Percentiles rank a stretch among this genome's conserved stretches.
Evolutionary conservation across 2,113 vertebrate genomes (phyloP).

Genomic region (Pogona vitticeps): DNA sequence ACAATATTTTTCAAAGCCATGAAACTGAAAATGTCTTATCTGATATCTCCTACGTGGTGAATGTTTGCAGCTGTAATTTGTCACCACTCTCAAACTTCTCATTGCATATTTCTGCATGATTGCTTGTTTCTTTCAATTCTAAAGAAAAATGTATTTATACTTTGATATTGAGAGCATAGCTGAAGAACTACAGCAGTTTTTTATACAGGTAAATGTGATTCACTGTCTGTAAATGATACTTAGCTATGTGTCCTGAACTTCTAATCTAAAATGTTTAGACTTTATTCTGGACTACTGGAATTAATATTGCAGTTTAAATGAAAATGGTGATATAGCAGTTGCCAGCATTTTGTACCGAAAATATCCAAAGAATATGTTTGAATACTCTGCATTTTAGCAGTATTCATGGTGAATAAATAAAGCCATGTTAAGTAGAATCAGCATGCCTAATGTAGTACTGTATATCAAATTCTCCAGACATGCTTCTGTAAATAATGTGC

Average conservation of each 20-base stretch:
- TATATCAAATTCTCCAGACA: slow-evolving; percentile 61
- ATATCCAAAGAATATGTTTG: slow-evolving; percentile 37
- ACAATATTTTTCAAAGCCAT: not conserved
- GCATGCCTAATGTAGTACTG: slow-evolving; percentile 62
- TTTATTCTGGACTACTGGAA: slow-evolving; percentile 1
- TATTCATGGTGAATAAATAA: slow-evolving; percentile 47
- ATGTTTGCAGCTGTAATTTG: not conserved
- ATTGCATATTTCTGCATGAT: not conserved
- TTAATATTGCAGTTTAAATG: slow-evolving; percentile 44
- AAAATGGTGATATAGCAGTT: slow-evolving; percentile 44
- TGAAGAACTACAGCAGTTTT: slow-evolving; percentile 5
- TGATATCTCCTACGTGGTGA: not conserved
- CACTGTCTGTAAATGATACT: slow-evolving; percentile 10
- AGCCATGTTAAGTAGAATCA: slow-evolving; percentile 54
- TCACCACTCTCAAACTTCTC: not conserved
- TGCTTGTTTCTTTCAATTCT: slow-evolving; percentile 25
- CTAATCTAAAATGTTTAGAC: slow-evolving; percentile 32
- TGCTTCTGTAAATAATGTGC: slow-evolving; percentile 43
- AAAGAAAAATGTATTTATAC: not conserved
- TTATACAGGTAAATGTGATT: slow-evolving; percentile 18
- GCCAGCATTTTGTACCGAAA: slow-evolving; percentile 51
- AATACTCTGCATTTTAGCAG: slow-evolving; percentile 38
- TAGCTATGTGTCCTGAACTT: slow-evolving; percentile 14
- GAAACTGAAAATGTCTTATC: not conserved
- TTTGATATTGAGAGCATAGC: not conserved